A percentile compares a stretch with the other conserved stretches of the same genome.
Evolutionary conservation across 2,888 invertebrate genomes (phyloP).

Genomic region (Pachycephus smyrnensis): DNA sequence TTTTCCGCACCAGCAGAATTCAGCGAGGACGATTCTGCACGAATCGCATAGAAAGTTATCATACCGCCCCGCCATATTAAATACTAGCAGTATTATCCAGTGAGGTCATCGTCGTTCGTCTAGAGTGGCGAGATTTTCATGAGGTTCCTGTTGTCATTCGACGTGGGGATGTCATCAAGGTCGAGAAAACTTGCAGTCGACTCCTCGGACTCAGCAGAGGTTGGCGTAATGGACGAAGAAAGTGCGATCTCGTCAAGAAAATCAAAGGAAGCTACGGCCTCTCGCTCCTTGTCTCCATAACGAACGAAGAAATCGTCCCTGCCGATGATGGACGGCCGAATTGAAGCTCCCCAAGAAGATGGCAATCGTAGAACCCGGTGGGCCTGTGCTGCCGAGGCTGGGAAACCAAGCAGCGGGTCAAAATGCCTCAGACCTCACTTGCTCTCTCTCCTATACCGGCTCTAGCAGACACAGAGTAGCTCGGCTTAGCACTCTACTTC

Average conservation of each 20-base stretch:
- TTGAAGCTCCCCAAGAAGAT: constrained; percentile 63
- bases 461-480: constrained; percentile 60
- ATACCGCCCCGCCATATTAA: too few relatives aligned
- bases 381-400: constrained; percentile 65
- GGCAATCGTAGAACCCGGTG: constrained; percentile 62
- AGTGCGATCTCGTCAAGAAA: constrained; percentile 77
- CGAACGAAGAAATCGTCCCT: constrained; percentile 82
- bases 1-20: too few relatives aligned
- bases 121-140: constrained; percentile 56
- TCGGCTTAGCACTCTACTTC: constrained; percentile 58
- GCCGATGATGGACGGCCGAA: constrained; percentile 80
- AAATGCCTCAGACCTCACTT: constrained; percentile 57
- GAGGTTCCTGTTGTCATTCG: constrained; percentile 42
- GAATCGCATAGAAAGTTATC: neutral
- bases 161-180: constrained; percentile 34
- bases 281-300: constrained; percentile 81
- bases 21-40: neutral
- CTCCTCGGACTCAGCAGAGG: constrained; percentile 31
- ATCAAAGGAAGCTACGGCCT: constrained; percentile 84
- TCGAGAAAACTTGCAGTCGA: constrained; percentile 41
- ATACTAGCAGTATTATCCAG: too few relatives aligned
- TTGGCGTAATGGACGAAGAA: constrained; percentile 49
- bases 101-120: too few relatives aligned
- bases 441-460: constrained; percentile 51
- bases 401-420: constrained; percentile 45